Conservation (phyloP, 2,113 vertebrate genomes). For the Phodopus roborovskii region DNA sequence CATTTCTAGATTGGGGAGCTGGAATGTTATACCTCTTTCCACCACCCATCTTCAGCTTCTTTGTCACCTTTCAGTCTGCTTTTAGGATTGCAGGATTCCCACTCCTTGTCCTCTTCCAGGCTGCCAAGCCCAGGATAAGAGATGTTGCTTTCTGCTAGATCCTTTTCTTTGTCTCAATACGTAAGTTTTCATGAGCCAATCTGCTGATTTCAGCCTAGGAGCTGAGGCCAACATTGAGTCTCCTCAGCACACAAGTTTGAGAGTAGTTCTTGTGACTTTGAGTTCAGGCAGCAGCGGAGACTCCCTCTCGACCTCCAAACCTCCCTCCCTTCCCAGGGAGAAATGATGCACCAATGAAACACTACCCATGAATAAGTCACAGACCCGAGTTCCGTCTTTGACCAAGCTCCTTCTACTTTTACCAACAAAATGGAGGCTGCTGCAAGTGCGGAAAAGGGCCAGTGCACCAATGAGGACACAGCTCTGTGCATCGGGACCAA, state of each 20-base stretch:
- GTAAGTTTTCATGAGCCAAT: conserved; percentile 94
- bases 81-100: conserved; percentile 83
- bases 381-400: too few species aligned
- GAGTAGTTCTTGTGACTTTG: conserved; percentile 85
- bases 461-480: too few species aligned
- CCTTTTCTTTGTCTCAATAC: conserved; percentile 89
- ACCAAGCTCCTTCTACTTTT: too few species aligned
- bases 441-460: too few species aligned
- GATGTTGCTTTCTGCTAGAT: conserved; percentile 90
- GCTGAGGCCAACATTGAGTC: conserved; percentile 96
- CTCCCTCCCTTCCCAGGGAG: too few species aligned
- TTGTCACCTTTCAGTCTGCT: conserved; percentile 93
- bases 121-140: conserved; percentile 89
- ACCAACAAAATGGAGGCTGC: too few species aligned
- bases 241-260: conserved; percentile 89
- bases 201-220: conserved; percentile 88
- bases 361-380: too few species aligned
- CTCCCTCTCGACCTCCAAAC: too few species aligned
- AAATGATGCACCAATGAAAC: too few species aligned
- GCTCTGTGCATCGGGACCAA: too few species aligned
- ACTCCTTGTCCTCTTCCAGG: conserved; percentile 90
- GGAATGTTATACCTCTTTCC: conserved; percentile 97
- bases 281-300: too few species aligned
- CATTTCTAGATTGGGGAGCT: conserved; percentile 91
- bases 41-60: conserved; percentile 94